Percentiles rank a stretch among this genome's conserved stretches.
phyloP scores from a whole-genome alignment of 2,888 invertebrate species.

The Watsonalla cultraria region DNA sequence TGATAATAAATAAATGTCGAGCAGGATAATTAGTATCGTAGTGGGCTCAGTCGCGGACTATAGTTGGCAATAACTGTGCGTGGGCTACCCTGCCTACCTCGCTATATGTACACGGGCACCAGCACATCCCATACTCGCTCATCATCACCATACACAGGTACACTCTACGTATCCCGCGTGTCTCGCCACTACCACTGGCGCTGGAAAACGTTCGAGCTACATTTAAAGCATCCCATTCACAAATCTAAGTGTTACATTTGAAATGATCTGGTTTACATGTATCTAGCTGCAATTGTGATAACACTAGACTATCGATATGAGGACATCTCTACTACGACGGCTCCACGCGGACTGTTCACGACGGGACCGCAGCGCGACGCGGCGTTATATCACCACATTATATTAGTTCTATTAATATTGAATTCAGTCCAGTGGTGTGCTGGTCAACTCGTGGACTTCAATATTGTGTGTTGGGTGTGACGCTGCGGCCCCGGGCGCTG shows the following conservation, averaged over 20 bases:
- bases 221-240: too few species aligned
- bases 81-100: slow-evolving; percentile 1
- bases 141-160: not conserved
- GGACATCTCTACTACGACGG: not conserved
- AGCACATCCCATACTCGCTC: not conserved
- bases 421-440: too few species aligned
- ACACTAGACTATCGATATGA: slow-evolving; percentile 2
- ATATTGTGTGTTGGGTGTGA: not conserved
- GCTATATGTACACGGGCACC: slow-evolving; percentile 1
- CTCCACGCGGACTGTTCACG: not conserved
- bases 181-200: not conserved
- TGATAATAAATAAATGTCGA: too few species aligned
- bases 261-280: not conserved
- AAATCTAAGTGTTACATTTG: too few species aligned
- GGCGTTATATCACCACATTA: not conserved
- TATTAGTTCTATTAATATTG: too few species aligned
- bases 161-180: too few species aligned
- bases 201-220: not conserved
- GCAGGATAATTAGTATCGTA: not conserved
- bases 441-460: too few species aligned
- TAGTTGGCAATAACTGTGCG: slow-evolving; percentile 3
- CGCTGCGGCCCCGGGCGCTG: slow-evolving; percentile 4
- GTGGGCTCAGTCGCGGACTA: not conserved
- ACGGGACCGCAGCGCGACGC: not conserved
- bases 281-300: not conserved